phyloP scores from a whole-genome alignment of 53 echinoderm and acorn worm species.

The Glandiceps talaboti region DNA sequence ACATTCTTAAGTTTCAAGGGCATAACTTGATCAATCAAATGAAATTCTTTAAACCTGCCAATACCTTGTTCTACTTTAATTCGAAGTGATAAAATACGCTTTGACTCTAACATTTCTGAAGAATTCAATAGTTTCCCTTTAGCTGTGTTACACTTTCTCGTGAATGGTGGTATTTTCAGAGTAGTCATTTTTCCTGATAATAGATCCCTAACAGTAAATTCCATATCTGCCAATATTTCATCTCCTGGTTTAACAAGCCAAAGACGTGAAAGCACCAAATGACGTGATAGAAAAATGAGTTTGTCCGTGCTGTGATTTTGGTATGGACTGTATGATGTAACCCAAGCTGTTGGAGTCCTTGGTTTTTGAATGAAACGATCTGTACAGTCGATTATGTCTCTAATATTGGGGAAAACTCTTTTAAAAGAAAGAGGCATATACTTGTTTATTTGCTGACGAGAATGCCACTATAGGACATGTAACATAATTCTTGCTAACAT shows the following conservation, averaged over 20 bases:
- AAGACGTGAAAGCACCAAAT: constrained; percentile 14
- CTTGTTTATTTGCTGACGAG: constrained; percentile 2
- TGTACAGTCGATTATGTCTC: constrained; percentile 18
- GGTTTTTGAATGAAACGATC: constrained; percentile 6
- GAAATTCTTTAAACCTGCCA: background rate
- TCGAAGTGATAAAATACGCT: background rate
- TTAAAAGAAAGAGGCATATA: constrained; percentile 12
- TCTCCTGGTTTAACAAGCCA: background rate
- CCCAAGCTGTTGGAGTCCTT: constrained; percentile 13
- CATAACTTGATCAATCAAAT: background rate
- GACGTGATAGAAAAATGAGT: constrained; percentile 3
- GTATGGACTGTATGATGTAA: constrained; percentile 12
- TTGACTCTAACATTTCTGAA: background rate
- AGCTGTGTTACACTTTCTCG: background rate
- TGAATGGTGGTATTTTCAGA: background rate
- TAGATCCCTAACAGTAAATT: background rate
- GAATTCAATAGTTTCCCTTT: background rate
- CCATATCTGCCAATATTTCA: background rate
- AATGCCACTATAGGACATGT: constrained; percentile 20
- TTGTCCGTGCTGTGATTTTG: constrained; percentile 24
- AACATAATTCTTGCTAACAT: background rate
- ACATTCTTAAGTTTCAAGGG: background rate
- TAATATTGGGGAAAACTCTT: constrained; percentile 1
- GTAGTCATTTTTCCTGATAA: background rate
- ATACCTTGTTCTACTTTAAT: background rate